Evolutionary conservation across 2,888 invertebrate genomes (phyloP).

Genomic region (Halocaridina rubra): DNA sequence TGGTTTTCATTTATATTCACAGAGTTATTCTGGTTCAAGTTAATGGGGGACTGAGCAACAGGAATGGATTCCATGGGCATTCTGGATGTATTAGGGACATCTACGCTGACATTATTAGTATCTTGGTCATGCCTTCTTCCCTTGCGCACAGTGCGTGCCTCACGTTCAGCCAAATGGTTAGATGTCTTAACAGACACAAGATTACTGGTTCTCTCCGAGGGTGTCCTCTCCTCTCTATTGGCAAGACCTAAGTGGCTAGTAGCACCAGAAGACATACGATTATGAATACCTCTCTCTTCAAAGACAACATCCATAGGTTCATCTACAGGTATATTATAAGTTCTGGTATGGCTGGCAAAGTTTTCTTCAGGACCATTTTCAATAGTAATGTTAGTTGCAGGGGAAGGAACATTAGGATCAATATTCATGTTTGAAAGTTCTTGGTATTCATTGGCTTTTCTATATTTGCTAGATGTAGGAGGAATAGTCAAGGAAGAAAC

Average conservation of each 20-base stretch:
- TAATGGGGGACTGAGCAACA: slow-evolving; percentile 1
- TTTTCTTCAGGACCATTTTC: slow-evolving; percentile 22
- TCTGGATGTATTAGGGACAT: background rate
- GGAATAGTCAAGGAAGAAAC: too few relatives aligned
- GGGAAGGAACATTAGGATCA: slow-evolving; percentile 34
- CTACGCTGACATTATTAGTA: background rate
- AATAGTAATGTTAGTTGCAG: slow-evolving; percentile 31
- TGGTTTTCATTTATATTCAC: slow-evolving; percentile 1
- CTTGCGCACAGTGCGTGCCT: background rate
- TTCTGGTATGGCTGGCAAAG: background rate
- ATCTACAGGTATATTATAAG: slow-evolving; percentile 15
- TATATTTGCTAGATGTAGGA: slow-evolving; percentile 12
- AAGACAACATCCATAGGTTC: slow-evolving; percentile 37
- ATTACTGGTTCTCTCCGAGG: background rate
- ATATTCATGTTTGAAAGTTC: slow-evolving; percentile 10
- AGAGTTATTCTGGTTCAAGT: background rate
- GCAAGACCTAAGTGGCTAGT: background rate
- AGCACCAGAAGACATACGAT: background rate
- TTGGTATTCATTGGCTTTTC: slow-evolving; percentile 2
- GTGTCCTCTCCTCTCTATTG: background rate
- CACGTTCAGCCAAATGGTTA: background rate
- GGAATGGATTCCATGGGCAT: background rate
- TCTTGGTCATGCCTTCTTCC: background rate
- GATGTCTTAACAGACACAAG: background rate
- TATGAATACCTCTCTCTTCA: background rate